Conservation (phyloP, 2,113 vertebrate genomes). For the Pica pica region DNA sequence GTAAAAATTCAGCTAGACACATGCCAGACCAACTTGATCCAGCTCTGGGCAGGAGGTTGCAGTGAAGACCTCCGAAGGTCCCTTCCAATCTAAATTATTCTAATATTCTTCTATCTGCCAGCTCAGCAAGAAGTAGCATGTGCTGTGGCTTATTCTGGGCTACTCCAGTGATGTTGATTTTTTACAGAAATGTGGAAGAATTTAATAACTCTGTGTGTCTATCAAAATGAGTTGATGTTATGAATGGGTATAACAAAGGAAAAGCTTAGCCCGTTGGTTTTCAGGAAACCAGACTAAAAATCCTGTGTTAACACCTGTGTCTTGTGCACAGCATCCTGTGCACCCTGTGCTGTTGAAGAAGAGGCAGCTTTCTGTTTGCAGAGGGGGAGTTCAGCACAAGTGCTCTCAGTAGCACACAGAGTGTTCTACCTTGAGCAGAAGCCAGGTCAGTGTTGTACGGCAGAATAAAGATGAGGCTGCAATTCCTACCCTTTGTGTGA, state of each 20-base stretch:
- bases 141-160: not conserved
- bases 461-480: not conserved
- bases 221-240: not conserved
- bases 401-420: not conserved
- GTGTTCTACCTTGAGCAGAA: not conserved
- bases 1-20: not conserved
- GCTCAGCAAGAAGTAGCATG: not conserved
- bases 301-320: not conserved
- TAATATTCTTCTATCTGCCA: not conserved
- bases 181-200: not conserved
- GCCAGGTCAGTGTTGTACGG: not conserved
- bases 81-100: not conserved
- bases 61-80: not conserved
- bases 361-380: not conserved
- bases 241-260: not conserved
- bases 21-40: not conserved
- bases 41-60: not conserved
- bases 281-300: not conserved
- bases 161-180: not conserved
- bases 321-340: too few relatives aligned
- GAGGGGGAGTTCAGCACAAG: not conserved
- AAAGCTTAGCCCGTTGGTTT: not conserved
- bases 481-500: not conserved
- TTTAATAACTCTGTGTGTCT: not conserved
- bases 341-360: not conserved